Evolutionary conservation across 37 sponge, comb jelly and placozoan species (phyloP), one percentile per base, ranked within the genome.

Genomic region (Ianthella basta): DNA sequence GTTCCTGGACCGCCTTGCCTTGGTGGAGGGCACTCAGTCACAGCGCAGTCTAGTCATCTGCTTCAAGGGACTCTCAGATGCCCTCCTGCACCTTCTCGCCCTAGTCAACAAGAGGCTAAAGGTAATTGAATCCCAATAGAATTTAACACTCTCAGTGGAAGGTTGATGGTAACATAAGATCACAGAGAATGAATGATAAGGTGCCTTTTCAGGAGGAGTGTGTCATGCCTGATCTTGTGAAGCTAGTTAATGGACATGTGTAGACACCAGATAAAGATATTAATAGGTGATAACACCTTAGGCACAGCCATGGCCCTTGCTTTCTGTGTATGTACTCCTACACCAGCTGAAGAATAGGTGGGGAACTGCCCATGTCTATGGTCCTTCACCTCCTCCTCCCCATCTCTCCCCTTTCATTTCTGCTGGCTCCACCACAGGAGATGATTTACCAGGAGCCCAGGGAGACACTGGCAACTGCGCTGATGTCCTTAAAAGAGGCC

Each of bases 11-110:
- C 59, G 87, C 13, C 77, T 96, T 23, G 81, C 61, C 0, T 59
- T 91, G 6, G 94, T 96, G 38, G 85, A 91, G 41, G 94, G 86
- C 0, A 80, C 88, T 0, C 74, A 89, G 80, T 96, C 97, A 19
- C 94, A 93, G 97, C 72, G 91, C 41, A 86, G 94, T 12, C 67
- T 96, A 14, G 88, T 94, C 23, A 80, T 96, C 73, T 96, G 97
- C 57, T 96, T 91, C 64, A 88, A 95, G 90, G 97, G 94, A 8
- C 86, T 93, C 57, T 86, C 97, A 19, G 94, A 96, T 63, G 77
- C 90, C 6, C 35, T 96, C 84, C 80, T 70, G 21, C 60, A 38
- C 15, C 86, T 96, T 50, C 81, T 92, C 33, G 60, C 53, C 14
- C 74, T 91, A 14, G 84, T 83, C 37, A 88, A 96, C 55, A 89